Evolutionary conservation across 92 coral and sea anemone species (phyloP).

Genomic region (Porites evermanni): DNA sequence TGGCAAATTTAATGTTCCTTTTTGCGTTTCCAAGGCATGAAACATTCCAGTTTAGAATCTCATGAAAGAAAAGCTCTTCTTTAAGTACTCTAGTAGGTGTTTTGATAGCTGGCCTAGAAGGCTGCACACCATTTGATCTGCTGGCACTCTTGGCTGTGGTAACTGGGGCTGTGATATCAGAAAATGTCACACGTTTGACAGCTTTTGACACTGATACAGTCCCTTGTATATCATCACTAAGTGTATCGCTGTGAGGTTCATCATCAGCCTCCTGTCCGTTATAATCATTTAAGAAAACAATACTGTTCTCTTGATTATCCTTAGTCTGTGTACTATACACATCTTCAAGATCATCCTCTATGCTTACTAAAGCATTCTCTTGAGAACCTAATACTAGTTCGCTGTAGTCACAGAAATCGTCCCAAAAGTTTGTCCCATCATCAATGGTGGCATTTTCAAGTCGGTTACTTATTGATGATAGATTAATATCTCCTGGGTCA

Average conservation of each 20-base stretch:
- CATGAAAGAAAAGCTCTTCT: conserved; percentile 67
- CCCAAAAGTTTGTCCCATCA: neutral
- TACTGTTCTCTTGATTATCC: neutral
- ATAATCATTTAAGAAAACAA: neutral
- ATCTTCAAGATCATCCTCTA: conserved; percentile 57
- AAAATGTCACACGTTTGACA: conserved; percentile 9
- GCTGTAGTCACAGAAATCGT: conserved; percentile 6
- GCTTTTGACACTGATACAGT: neutral
- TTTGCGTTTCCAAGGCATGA: conserved; percentile 31
- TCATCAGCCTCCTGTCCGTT: neutral
- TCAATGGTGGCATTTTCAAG: conserved; percentile 28
- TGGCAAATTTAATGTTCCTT: neutral
- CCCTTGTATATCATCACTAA: neutral
- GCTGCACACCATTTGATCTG: neutral
- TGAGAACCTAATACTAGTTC: conserved; percentile 39
- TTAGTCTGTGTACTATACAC: conserved; percentile 15
- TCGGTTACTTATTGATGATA: conserved; percentile 27
- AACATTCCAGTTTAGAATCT: conserved; percentile 69
- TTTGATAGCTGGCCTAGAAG: conserved; percentile 46
- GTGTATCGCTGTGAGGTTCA: neutral
- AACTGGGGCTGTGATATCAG: neutral
- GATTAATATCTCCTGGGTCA: neutral
- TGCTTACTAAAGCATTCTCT: conserved; percentile 53
- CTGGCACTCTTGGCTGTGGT: neutral
- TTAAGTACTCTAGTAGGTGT: conserved; percentile 49